These are phyloP conservation scores for Disparrhopalites patrizii DNA, from an alignment of 2,888 invertebrate species.

Conservation along the genomic window DNA sequence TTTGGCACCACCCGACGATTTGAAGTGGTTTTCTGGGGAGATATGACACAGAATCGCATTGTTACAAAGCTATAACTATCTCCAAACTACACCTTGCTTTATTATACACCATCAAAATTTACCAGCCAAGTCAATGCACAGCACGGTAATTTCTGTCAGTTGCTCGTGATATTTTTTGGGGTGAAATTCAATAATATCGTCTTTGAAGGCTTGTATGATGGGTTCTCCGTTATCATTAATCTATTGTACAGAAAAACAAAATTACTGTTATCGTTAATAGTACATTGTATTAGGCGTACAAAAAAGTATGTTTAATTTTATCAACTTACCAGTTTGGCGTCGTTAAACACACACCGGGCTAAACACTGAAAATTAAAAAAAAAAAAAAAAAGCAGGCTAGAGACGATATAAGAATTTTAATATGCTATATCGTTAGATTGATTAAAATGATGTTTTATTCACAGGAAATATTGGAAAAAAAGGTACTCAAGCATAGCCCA, in stretches of 20 bases:
- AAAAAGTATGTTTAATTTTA: not conserved
- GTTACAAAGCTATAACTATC: too few relatives aligned
- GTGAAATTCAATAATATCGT: not conserved
- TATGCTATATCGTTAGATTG: too few relatives aligned
- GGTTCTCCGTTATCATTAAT: not conserved
- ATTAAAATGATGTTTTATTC: not conserved
- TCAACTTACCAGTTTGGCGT: slow-evolving; percentile 22
- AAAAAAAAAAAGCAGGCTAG: not conserved
- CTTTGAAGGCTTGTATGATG: not conserved
- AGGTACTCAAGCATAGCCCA: not conserved
- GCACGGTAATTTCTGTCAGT: not conserved
- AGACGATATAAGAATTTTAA: slow-evolving; percentile 4
- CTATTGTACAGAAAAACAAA: not conserved
- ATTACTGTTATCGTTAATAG: not conserved
- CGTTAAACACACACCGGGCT: slow-evolving; percentile 19
- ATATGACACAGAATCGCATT: too few relatives aligned
- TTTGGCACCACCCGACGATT: slow-evolving; percentile 18
- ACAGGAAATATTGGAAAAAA: not conserved
- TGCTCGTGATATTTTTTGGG: not conserved
- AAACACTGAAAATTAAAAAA: slow-evolving; percentile 23
- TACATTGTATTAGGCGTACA: not conserved
- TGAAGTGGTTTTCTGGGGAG: not conserved
- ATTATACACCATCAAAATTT: not conserved
- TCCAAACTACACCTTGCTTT: not conserved
- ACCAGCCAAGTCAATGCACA: slow-evolving; percentile 4